These are phyloP conservation scores for Tholera decimalis DNA, from an alignment of 2,888 invertebrate species.

Conservation along the genomic window DNA sequence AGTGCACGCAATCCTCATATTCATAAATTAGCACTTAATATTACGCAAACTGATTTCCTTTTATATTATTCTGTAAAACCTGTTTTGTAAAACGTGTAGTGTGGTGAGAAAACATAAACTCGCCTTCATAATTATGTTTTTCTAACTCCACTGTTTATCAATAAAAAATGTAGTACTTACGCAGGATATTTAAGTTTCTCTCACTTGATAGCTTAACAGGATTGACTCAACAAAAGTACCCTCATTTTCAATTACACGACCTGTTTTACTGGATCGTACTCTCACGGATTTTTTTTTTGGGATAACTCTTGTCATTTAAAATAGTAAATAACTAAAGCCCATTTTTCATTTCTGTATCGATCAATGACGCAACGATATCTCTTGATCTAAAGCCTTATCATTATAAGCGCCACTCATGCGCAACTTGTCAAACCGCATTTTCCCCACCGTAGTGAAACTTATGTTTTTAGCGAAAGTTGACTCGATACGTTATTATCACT, in stretches of 20 bases:
- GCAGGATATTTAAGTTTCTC: too few species aligned
- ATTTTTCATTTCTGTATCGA: conserved; percentile 20
- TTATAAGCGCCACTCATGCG: conserved; percentile 55
- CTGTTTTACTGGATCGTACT: not conserved
- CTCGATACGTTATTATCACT: conserved; percentile 75
- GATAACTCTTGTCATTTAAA: not conserved
- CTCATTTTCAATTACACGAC: too few species aligned
- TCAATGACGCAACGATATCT: conserved; percentile 61
- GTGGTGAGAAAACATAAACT: too few species aligned
- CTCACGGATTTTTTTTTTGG: too few species aligned
- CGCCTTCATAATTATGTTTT: not conserved
- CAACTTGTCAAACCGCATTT: conserved; percentile 68
- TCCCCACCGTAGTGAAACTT: conserved; percentile 65
- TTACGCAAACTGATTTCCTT: too few species aligned
- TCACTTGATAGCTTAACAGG: not conserved
- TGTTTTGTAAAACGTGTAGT: too few species aligned
- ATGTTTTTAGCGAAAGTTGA: conserved; percentile 82
- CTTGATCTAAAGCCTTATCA: conserved; percentile 66
- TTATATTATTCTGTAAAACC: too few species aligned
- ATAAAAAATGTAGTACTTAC: too few species aligned
- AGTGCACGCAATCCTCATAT: too few species aligned
- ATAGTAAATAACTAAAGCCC: conserved; percentile 21
- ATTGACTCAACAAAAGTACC: not conserved
- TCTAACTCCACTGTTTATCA: not conserved
- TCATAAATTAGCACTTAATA: too few species aligned